A percentile compares a stretch with the other conserved stretches of the same genome.
phyloP scores from a whole-genome alignment of 2,888 invertebrate species.

The Pilophorus perplexus region DNA sequence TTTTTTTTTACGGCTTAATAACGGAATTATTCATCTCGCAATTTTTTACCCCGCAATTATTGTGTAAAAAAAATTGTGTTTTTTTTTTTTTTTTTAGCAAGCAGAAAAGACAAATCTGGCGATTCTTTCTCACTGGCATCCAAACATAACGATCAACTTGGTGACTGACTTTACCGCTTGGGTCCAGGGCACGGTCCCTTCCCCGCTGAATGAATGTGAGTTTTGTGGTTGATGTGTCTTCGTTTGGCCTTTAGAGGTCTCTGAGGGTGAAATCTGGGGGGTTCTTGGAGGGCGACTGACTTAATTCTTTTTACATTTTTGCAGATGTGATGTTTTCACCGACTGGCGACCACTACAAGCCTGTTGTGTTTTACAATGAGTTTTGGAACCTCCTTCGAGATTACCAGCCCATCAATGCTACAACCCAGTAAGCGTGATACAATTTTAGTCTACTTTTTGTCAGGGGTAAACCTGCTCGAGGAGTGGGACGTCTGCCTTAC shows the following conservation, averaged over 20 bases:
- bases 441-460: no score
- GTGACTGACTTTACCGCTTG: slow-evolving; percentile 95
- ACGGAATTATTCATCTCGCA: no score
- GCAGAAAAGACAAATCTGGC: slow-evolving; percentile 75
- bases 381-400: slow-evolving; percentile 98
- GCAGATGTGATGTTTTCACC: slow-evolving; percentile 80
- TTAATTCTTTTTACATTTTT: no score
- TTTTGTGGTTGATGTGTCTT: slow-evolving; percentile 24
- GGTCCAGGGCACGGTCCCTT: slow-evolving; percentile 85
- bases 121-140: slow-evolving; percentile 98
- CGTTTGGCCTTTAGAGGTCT: no score
- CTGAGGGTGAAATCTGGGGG: no score
- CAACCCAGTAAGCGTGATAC: slow-evolving; percentile 67
- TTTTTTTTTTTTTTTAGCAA: slow-evolving; percentile 59
- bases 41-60: no score
- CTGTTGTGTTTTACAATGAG: slow-evolving; percentile 91
- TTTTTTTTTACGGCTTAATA: no score
- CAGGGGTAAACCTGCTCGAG: no score
- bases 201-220: slow-evolving; percentile 83
- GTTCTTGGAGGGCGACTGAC: no score
- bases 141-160: slow-evolving; percentile 92
- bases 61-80: no score
- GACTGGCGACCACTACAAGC: slow-evolving; percentile 83
- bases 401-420: slow-evolving; percentile 86
- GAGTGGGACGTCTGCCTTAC: no score